Percentiles rank a stretch among this genome's conserved stretches.
Conservation (phyloP, 2,113 vertebrate genomes). For the Axis porcinus region DNA sequence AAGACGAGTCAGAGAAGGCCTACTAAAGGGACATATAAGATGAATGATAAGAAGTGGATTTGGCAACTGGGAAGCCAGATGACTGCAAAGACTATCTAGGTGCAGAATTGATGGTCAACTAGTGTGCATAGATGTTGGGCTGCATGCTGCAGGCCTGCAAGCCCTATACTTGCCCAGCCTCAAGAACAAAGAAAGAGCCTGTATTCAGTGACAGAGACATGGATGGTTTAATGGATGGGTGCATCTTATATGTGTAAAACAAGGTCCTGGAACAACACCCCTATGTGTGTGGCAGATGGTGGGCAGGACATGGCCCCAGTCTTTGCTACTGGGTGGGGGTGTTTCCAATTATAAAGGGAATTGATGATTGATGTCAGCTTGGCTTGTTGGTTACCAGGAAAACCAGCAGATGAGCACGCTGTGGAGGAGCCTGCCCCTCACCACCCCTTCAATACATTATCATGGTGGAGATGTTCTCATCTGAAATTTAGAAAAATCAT, state of each 20-base stretch:
- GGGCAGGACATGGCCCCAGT: background rate
- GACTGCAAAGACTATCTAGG: background rate
- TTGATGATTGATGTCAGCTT: background rate
- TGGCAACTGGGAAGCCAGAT: background rate
- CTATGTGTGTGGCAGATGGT: background rate
- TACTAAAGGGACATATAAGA: background rate
- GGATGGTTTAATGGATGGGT: rapidly evolving
- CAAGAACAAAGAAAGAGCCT: background rate
- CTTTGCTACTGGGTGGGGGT: background rate
- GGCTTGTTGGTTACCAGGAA: background rate
- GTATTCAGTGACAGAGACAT: background rate
- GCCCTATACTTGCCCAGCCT: background rate
- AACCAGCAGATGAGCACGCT: background rate
- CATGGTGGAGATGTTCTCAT: background rate
- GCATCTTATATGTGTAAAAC: background rate
- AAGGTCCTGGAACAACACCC: background rate
- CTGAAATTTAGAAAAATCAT: background rate
- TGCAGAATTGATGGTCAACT: background rate
- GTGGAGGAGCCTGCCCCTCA: background rate
- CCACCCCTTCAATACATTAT: background rate
- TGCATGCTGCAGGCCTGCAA: background rate
- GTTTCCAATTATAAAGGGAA: background rate
- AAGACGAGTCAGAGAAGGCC: background rate
- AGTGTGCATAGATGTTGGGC: background rate
- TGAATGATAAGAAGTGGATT: background rate